Evolutionary conservation across 2,888 invertebrate genomes (phyloP).

Genomic region (Dioctria linearis): DNA sequence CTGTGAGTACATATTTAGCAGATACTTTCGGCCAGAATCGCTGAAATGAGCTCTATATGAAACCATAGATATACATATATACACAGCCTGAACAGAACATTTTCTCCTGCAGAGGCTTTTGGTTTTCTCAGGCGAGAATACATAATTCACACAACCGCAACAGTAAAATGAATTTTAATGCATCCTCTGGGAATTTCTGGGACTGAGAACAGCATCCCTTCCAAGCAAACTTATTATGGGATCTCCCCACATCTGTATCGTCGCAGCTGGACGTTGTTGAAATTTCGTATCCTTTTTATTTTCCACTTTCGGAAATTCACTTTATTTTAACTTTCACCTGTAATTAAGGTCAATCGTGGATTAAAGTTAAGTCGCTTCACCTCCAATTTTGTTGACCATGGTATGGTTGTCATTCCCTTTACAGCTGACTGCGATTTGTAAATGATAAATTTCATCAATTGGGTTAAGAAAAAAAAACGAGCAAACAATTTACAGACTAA

Average conservation of each 20-base stretch:
- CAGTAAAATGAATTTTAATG: slow-evolving; percentile 53
- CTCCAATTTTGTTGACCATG: slow-evolving; percentile 16
- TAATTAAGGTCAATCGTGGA: slow-evolving; percentile 43
- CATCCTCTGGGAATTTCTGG: slow-evolving; percentile 27
- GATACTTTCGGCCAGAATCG: slow-evolving; percentile 12
- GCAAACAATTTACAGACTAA: neutral
- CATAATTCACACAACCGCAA: slow-evolving; percentile 51
- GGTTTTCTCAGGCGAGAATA: slow-evolving; percentile 32
- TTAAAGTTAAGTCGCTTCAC: slow-evolving; percentile 34
- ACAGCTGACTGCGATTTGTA: slow-evolving; percentile 29
- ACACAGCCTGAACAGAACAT: neutral
- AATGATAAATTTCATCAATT: slow-evolving; percentile 18
- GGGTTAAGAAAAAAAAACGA: slow-evolving; percentile 16
- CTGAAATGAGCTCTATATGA: slow-evolving; percentile 1
- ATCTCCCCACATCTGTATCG: neutral
- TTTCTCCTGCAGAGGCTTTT: neutral
- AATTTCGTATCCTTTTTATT: slow-evolving; percentile 21
- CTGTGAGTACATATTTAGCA: slow-evolving; percentile 24
- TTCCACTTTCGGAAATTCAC: slow-evolving; percentile 37
- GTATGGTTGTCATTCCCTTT: neutral
- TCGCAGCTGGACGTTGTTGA: neutral
- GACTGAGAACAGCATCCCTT: neutral
- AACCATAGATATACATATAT: neutral
- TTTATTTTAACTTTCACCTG: slow-evolving; percentile 50
- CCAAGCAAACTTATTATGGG: slow-evolving; percentile 10